Percentiles rank a stretch among this genome's conserved stretches.
phyloP scores from a whole-genome alignment of 2,113 vertebrate species.

The Lichenostomus cassidix region DNA sequence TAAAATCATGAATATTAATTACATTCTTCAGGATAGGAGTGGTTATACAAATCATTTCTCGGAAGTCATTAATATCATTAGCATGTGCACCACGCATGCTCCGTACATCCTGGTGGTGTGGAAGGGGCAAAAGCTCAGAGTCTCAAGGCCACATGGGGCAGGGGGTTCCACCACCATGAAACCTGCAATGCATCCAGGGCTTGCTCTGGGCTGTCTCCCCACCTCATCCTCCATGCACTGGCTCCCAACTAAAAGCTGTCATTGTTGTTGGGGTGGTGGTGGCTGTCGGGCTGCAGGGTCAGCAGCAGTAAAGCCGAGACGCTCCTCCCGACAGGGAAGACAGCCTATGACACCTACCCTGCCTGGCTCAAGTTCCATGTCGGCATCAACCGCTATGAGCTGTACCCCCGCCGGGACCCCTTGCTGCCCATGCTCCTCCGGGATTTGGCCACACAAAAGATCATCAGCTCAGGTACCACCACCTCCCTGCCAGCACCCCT shows the following conservation, averaged over 20 bases:
- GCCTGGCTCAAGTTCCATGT: conserved; percentile 80
- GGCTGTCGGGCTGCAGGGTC: conserved; percentile 64
- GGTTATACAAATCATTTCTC: too few species aligned
- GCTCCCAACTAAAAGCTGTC: background rate
- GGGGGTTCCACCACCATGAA: background rate
- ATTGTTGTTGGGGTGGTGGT: conserved; percentile 35
- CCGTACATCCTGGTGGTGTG: too few species aligned
- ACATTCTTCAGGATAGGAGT: too few species aligned
- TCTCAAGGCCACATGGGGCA: too few species aligned
- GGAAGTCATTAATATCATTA: too few species aligned
- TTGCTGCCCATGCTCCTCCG: conserved; percentile 55
- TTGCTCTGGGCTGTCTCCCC: background rate
- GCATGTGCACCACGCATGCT: too few species aligned
- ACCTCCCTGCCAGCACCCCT: background rate
- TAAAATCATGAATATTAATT: too few species aligned
- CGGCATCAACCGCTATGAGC: conserved; percentile 79
- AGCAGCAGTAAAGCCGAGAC: conserved; percentile 69
- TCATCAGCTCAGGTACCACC: conserved; percentile 73
- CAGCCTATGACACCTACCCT: conserved; percentile 64
- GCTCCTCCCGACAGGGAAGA: conserved; percentile 70
- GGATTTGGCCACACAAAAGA: conserved; percentile 71
- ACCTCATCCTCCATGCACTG: background rate
- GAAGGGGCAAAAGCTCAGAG: too few species aligned
- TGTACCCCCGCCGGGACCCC: conserved; percentile 75
- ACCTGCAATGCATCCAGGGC: background rate